Evolutionary conservation across 2,888 invertebrate species (phyloP).

Genomic region (Rhingia campestris): DNA sequence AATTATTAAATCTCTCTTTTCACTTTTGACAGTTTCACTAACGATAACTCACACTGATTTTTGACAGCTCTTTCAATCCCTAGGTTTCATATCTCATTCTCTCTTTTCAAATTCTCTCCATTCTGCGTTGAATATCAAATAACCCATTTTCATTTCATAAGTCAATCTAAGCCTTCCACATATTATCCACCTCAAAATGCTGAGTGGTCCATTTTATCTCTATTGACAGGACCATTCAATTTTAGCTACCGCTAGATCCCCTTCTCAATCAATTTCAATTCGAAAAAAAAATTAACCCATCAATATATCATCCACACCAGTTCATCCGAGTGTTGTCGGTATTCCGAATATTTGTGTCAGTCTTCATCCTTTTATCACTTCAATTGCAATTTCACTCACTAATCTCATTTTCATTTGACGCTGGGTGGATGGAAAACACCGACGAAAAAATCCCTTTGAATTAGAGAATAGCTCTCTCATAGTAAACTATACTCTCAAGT

Average conservation of each 20-base stretch:
- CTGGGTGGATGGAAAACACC: neutral
- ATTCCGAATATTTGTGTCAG: neutral
- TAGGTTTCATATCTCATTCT: too few relatives aligned
- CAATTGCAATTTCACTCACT: slow-evolving; percentile 21
- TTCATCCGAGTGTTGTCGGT: neutral
- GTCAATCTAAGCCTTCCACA: neutral
- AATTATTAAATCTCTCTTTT: too few relatives aligned
- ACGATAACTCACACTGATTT: too few relatives aligned
- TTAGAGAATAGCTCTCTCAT: neutral
- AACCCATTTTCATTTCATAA: neutral
- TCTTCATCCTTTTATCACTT: slow-evolving; percentile 23
- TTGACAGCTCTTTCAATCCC: too few relatives aligned
- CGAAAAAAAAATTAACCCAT: slow-evolving; percentile 1
- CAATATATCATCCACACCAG: slow-evolving; percentile 10
- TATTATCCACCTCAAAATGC: neutral
- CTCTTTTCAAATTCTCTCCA: too few relatives aligned
- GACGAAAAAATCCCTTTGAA: slow-evolving; percentile 37
- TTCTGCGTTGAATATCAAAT: too few relatives aligned
- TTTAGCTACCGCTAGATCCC: neutral
- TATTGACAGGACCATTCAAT: slow-evolving; percentile 4
- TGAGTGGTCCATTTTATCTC: neutral
- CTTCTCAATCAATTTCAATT: slow-evolving; percentile 21
- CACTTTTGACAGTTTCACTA: too few relatives aligned
- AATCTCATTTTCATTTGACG: slow-evolving; percentile 45
- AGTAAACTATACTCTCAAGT: too few relatives aligned